These are phyloP conservation scores for Nycticryphes semicollaris DNA, from an alignment of 2,113 vertebrate genomes.

Conservation along the genomic window DNA sequence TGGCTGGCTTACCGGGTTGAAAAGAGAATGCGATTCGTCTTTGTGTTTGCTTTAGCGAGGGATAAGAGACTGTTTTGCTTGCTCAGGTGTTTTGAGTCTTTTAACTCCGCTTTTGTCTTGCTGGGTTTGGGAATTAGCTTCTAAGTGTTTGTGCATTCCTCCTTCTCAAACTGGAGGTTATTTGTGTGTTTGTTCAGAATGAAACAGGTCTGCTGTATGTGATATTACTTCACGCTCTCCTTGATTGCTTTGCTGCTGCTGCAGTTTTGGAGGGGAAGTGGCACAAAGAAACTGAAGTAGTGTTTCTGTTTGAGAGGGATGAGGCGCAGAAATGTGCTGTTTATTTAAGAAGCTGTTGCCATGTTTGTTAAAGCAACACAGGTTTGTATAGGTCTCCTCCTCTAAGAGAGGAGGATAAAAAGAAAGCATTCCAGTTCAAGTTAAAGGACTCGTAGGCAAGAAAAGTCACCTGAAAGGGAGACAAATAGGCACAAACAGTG, in stretches of 20 bases:
- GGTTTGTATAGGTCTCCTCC: background rate
- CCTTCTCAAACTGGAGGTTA: slow-evolving; percentile 3
- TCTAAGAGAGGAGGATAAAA: background rate
- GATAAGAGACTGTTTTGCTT: slow-evolving; percentile 46
- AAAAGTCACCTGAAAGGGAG: background rate
- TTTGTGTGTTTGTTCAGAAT: slow-evolving; percentile 54
- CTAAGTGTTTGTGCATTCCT: slow-evolving; percentile 51
- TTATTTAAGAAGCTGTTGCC: slow-evolving; percentile 26
- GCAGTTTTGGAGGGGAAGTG: slow-evolving; percentile 28
- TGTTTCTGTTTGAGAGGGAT: background rate
- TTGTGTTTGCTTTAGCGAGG: background rate
- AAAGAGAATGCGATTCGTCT: background rate
- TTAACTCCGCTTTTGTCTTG: slow-evolving; percentile 36
- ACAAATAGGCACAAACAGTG: background rate
- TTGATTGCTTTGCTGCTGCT: slow-evolving; percentile 54
- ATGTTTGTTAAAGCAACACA: background rate
- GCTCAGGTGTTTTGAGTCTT: slow-evolving; percentile 54
- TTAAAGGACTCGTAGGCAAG: background rate
- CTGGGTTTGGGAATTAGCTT: slow-evolving; percentile 37
- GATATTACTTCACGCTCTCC: slow-evolving; percentile 15
- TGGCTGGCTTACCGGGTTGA: background rate
- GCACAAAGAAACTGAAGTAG: slow-evolving; percentile 57
- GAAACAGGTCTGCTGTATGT: slow-evolving; percentile 31
- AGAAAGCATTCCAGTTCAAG: background rate
- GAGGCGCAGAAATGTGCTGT: background rate